Evolutionary conservation across 2,888 invertebrate genomes (phyloP), one percentile per base, ranked within the genome.

Genomic region (Esperia sulphurella): DNA sequence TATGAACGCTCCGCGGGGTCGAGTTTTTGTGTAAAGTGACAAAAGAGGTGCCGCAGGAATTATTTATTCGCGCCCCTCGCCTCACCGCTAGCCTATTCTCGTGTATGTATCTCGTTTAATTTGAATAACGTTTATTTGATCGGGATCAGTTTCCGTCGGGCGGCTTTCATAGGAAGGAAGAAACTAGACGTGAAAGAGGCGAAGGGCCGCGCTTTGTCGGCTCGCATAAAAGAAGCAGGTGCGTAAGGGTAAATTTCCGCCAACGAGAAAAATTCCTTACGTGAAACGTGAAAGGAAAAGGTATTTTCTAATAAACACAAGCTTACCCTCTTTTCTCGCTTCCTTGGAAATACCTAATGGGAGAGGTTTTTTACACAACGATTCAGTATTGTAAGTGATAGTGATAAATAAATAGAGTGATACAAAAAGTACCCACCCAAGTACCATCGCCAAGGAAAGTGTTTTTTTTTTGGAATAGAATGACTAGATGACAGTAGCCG

Each of bases 241-340:
- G 71, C 68, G 71, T 68, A 64, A 66, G 63, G 70, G 69, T 67
- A 68, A 68, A 75, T 73, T 76, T 77, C 63, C 62, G 59, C 56
- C 53, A 54, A 67, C 62, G 61, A 65, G 69, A 64, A 75, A 77
- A 79, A 74, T 70, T 70, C 68, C 70, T 68, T 65, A 57, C 66
- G 66, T 62, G 64, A 64, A 60, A 67, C 66, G 68, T 71, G 63
- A 75, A 73, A 68, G 61, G 64, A 61, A 67, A 70, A 75, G 73
- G 78, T 65, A 79, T 79, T 77, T 74, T 71, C 68, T 73, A 75
- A 78, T 79, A 78, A 74, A 76, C 73, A 75, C 65, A 65, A 55
- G 59, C 58, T 60, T 50, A 49, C 57, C 58, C 52, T 55, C 57
- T 57, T 59, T 59, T 60, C 53, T 50, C 51, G 50, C 49, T 54